A percentile compares a stretch with the other conserved stretches of the same genome.
Evolutionary conservation across 2,888 invertebrate genomes (phyloP).

Genomic region (Sarcophaga caerulescens): DNA sequence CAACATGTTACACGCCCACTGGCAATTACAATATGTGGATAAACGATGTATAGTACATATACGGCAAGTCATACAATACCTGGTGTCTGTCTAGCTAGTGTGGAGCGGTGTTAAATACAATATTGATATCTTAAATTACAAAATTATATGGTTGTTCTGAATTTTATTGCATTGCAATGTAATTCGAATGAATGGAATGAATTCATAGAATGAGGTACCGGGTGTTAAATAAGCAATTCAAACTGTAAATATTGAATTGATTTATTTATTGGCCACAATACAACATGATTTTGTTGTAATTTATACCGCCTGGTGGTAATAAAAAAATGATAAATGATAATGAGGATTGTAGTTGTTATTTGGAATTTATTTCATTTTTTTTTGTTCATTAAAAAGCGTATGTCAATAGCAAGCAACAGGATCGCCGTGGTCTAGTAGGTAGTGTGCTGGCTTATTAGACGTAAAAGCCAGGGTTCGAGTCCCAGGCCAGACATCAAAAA

Average conservation of each 20-base stretch:
- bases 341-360: neutral
- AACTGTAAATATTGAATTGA: slow-evolving; percentile 48
- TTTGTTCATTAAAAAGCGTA: too few relatives aligned
- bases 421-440: too few relatives aligned
- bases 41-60: neutral
- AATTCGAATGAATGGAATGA: slow-evolving; percentile 1
- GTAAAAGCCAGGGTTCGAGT: too few relatives aligned
- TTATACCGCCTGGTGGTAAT: neutral
- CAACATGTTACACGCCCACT: slow-evolving; percentile 53
- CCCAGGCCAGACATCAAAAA: too few relatives aligned
- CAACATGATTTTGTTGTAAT: slow-evolving; percentile 16
- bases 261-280: slow-evolving; percentile 43
- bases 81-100: too few relatives aligned
- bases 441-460: too few relatives aligned
- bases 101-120: too few relatives aligned
- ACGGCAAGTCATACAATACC: neutral
- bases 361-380: too few relatives aligned
- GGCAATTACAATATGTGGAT: slow-evolving; percentile 32
- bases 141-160: slow-evolving; percentile 52
- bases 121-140: slow-evolving; percentile 17
- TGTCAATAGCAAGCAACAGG: too few relatives aligned
- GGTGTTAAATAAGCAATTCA: slow-evolving; percentile 48
- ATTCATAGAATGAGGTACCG: neutral
- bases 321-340: slow-evolving; percentile 5
- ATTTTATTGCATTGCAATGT: slow-evolving; percentile 16